Conservation (phyloP, 2,113 vertebrate genomes). For the Mus pahari region DNA sequence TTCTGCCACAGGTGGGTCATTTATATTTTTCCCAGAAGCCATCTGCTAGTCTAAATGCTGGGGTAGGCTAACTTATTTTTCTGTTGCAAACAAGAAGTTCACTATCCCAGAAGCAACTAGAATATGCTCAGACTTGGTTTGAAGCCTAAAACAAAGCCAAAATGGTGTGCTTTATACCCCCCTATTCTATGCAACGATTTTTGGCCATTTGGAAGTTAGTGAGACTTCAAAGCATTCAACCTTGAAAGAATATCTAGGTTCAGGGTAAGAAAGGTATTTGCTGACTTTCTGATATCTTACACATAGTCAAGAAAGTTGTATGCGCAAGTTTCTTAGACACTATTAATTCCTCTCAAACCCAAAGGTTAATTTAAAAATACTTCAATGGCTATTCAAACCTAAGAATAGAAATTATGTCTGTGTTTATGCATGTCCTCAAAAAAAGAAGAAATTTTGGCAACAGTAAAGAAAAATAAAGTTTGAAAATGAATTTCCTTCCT, state of each 20-base stretch:
- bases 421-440: not conserved
- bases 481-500: not conserved
- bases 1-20: conserved; percentile 68
- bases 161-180: not conserved
- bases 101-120: conserved; percentile 58
- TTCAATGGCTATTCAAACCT: not conserved
- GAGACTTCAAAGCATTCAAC: conserved; percentile 33
- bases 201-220: conserved; percentile 7
- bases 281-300: conserved; percentile 22
- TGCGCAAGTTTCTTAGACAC: not conserved
- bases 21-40: conserved; percentile 64
- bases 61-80: conserved; percentile 35
- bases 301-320: not conserved
- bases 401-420: not conserved
- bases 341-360: not conserved
- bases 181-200: not conserved
- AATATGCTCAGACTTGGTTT: not conserved
- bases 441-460: not conserved
- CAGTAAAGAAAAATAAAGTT: conserved; percentile 2
- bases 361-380: conserved; percentile 32
- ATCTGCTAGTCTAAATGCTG: conserved; percentile 1
- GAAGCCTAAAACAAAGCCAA: not conserved
- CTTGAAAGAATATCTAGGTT: not conserved
- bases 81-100: conserved; percentile 25
- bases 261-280: not conserved